These are phyloP conservation scores for Oreochromis spilurus DNA, from an alignment of 2,113 vertebrate species.

Conservation along the genomic window DNA sequence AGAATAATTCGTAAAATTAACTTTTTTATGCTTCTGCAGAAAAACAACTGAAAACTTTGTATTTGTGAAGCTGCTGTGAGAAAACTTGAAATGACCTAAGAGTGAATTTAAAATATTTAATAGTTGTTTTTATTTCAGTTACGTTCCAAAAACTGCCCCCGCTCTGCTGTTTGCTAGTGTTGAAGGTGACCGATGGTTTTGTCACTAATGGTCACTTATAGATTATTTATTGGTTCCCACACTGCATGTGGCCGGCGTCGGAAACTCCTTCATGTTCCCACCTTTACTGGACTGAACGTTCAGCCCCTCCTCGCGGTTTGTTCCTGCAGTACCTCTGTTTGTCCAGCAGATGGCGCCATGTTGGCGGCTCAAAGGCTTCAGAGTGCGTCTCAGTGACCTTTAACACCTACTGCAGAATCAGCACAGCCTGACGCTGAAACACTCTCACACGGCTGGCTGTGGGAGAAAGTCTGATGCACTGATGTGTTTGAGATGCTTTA, in stretches of 20 bases:
- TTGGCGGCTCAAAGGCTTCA: no score
- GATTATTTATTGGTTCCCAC: not conserved
- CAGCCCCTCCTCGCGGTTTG: no score
- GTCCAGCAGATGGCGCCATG: no score
- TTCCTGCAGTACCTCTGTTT: no score
- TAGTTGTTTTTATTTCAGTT: not conserved
- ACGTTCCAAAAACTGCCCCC: not conserved
- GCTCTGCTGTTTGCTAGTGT: not conserved
- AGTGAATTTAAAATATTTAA: no score
- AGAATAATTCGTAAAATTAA: not conserved
- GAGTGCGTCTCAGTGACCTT: no score
- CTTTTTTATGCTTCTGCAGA: no score
- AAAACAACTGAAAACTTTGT: no score
- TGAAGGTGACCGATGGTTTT: fast-evolving
- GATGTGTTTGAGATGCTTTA: not conserved
- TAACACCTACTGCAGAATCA: not conserved
- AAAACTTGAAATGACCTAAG: no score
- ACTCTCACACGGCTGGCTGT: not conserved
- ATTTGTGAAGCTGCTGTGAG: no score
- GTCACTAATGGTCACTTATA: not conserved
- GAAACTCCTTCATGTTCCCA: not conserved
- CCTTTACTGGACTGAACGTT: no score
- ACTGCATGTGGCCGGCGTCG: no score
- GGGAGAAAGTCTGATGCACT: not conserved
- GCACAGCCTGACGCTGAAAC: not conserved